phyloP scores from a whole-genome alignment of 2,797 vertebrate species.

The Apogon talboti region DNA sequence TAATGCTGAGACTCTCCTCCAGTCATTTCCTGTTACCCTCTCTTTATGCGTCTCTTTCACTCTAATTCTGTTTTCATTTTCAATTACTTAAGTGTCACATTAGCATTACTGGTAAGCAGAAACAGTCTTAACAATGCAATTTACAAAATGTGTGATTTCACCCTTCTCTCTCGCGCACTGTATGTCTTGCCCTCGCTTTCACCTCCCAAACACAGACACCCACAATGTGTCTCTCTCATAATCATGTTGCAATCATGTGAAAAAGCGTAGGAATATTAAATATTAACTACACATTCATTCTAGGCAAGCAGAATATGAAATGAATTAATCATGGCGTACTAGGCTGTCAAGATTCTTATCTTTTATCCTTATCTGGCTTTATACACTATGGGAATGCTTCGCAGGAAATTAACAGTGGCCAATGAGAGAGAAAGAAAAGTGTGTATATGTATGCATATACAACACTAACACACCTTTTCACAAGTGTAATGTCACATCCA shows the following conservation, averaged over 20 bases:
- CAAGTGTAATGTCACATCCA: not conserved
- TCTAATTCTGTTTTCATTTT: conserved; percentile 59
- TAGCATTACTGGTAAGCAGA: conserved; percentile 43
- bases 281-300: conserved; percentile 80
- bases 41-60: conserved; percentile 34
- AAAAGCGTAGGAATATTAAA: conserved; percentile 71
- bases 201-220: conserved; percentile 17
- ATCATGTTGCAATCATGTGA: conserved; percentile 66
- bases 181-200: conserved; percentile 6
- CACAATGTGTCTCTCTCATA: conserved; percentile 26
- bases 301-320: conserved; percentile 71
- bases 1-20: conserved; percentile 11
- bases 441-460: not conserved
- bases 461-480: not conserved
- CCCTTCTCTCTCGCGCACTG: conserved; percentile 3
- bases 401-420: conserved; percentile 61
- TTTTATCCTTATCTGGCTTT: conserved; percentile 51
- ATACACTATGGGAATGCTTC: conserved; percentile 27
- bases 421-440: conserved; percentile 11
- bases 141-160: conserved; percentile 33
- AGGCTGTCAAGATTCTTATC: conserved; percentile 64
- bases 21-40: conserved; percentile 16
- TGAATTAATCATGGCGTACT: conserved; percentile 80
- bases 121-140: conserved; percentile 42
- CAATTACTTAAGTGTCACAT: conserved; percentile 50